These are phyloP conservation scores for Torymus auratus DNA, from an alignment of 2,888 invertebrate species.

Conservation along the genomic window DNA sequence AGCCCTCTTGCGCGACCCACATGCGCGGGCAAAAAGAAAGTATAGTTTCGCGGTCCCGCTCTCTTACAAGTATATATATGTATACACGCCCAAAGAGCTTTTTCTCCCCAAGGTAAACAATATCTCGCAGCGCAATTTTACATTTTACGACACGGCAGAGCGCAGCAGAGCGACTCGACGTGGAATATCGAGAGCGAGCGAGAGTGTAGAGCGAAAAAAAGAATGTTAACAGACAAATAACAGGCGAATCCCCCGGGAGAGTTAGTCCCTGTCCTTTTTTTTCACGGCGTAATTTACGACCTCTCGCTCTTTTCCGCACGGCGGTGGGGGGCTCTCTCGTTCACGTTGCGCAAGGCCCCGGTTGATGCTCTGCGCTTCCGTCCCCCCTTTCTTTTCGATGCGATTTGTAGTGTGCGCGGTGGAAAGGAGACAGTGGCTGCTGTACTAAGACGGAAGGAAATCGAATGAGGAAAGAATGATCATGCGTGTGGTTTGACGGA, in stretches of 20 bases:
- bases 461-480: not conserved
- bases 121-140: constrained; percentile 29
- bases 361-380: not conserved
- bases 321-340: not conserved
- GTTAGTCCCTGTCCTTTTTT: not conserved
- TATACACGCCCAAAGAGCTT: not conserved
- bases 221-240: constrained; percentile 47
- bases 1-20: not conserved
- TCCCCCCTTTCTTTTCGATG: not conserved
- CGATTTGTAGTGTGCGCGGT: too few species aligned
- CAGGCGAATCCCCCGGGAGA: constrained; percentile 12
- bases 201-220: constrained; percentile 3
- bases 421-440: not conserved
- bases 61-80: too few species aligned
- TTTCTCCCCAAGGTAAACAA: constrained; percentile 26
- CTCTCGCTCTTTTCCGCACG: constrained; percentile 37
- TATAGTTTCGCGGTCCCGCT: not conserved
- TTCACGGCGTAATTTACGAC: constrained; percentile 41
- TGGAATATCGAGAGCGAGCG: not conserved
- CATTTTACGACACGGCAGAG: constrained; percentile 30
- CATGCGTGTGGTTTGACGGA: constrained; percentile 17
- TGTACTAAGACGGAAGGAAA: not conserved
- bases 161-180: not conserved
- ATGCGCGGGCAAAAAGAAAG: constrained; percentile 15
- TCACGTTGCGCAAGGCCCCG: constrained; percentile 33